Percentiles rank a stretch among this genome's conserved stretches.
phyloP scores from a whole-genome alignment of 2,888 invertebrate genomes.

The Catonia carolina region DNA sequence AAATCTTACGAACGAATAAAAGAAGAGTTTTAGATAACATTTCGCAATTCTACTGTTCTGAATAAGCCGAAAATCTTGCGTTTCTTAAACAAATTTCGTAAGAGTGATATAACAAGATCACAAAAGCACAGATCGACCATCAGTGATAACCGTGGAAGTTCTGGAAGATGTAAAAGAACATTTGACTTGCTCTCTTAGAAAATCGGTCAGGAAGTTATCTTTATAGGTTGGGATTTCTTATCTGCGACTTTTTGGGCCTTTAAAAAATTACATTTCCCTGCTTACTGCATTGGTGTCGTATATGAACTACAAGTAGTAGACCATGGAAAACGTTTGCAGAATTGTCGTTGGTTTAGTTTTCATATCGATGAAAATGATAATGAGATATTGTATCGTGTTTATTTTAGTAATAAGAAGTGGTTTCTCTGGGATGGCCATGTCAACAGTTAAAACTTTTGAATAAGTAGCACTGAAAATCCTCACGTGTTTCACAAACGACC shows the following conservation, averaged over 20 bases:
- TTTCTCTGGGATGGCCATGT: not conserved
- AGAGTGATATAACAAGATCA: not conserved
- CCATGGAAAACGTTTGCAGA: not conserved
- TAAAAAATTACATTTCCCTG: constrained; percentile 2
- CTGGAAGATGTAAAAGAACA: not conserved
- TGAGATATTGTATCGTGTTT: not conserved
- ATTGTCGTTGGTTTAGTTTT: not conserved
- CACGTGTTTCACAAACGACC: constrained; percentile 1
- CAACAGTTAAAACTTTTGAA: not conserved
- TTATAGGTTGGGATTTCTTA: constrained; percentile 2
- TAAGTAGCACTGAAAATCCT: constrained; percentile 1
- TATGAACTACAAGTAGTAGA: constrained; percentile 4
- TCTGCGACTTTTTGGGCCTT: not conserved
- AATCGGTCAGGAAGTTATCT: not conserved
- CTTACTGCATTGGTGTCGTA: constrained; percentile 4
- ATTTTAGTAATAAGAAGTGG: not conserved
- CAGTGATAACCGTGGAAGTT: constrained; percentile 1
- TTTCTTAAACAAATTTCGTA: too few relatives aligned
- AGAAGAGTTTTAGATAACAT: too few relatives aligned
- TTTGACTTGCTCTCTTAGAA: too few relatives aligned
- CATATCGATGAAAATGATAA: not conserved
- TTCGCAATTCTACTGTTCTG: too few relatives aligned
- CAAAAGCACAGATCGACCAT: constrained; percentile 2
- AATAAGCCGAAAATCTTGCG: too few relatives aligned
- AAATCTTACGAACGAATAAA: too few relatives aligned